Evolutionary conservation across 2,113 vertebrate species (phyloP), one percentile per base, ranked within the genome.

Genomic region (Oenanthe oenanthe): DNA sequence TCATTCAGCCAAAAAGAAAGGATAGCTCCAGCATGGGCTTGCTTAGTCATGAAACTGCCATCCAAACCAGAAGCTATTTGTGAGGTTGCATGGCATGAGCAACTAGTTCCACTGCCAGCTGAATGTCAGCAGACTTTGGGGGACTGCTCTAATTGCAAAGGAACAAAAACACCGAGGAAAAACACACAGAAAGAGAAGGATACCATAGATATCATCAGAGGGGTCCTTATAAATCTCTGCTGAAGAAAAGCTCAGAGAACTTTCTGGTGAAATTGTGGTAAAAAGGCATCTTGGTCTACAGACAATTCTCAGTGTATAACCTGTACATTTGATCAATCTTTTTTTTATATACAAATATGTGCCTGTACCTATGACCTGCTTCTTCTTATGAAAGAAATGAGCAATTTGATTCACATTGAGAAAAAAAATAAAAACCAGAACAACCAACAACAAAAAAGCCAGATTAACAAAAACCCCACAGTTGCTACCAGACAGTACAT

Each of bases 381-480:
- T 62, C 25, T 90, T 83, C 19, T 62, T 22, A 5, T 71, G n/a
- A 43, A 88, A 74, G 9, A 86, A 71, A 62, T 42, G 22, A 4
- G 5, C 15, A 38, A 31, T 85, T 88, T 75, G 65, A 58, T 84
- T 89, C 29, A 73, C 10, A 3, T 17, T 50, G 31, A 50, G n/a
- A 14, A 63, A 83, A 45, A 70, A 63, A 34, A 48, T 13, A n/a
- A n/a, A 60, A 47, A 13, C 20, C 19, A 60, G 16, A 42, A 43
- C 17, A 43, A 50, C 19, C 71, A 42, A 40, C 10, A 73, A 43
- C 5, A 48, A 70, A 79, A 24, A 75, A 26, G 5, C 0, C 26
- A 66, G 29, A 54, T 80, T 9, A 86, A 92, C 16, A 3, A 88
- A 79, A 62, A 10, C 0, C 1, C 0, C 26, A 34, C 6, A 0